Conservation (phyloP, 64 coral and sea anemone genomes). For the Platygyra sinensis region DNA sequence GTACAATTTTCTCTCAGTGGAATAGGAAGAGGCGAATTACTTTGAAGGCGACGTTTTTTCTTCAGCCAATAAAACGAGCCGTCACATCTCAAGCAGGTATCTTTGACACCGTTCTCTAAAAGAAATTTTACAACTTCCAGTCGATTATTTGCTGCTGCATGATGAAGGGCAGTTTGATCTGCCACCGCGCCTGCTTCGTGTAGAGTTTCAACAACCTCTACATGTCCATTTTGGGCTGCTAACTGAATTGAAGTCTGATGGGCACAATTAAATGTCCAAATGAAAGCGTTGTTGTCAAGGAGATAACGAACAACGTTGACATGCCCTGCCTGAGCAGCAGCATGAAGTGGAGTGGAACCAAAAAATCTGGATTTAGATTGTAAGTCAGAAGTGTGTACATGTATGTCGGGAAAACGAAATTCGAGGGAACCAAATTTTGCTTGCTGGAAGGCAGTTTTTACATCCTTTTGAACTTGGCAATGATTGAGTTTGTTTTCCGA, state of each 20-base stretch:
- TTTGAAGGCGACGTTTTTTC: not conserved
- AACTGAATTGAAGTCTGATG: constrained; percentile 15
- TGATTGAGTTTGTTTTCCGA: not conserved
- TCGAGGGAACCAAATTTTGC: not conserved
- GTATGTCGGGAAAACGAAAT: not conserved
- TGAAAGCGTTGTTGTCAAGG: not conserved
- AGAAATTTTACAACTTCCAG: constrained; percentile 18
- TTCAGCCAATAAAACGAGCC: constrained; percentile 31
- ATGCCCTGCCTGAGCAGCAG: not conserved
- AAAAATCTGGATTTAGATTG: not conserved
- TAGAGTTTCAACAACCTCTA: constrained; percentile 10
- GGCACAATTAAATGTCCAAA: not conserved
- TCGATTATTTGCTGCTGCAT: not conserved
- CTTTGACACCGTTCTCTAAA: not conserved
- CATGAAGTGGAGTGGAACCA: not conserved
- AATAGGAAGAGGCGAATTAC: not conserved
- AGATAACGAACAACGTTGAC: not conserved
- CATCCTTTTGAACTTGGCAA: no score
- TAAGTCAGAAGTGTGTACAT: not conserved
- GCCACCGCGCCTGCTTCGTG: not conserved
- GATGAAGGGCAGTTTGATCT: constrained; percentile 28
- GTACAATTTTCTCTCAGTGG: not conserved
- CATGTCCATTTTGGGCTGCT: constrained; percentile 33
- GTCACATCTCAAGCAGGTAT: constrained; percentile 3
- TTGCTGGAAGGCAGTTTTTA: not conserved